These are phyloP conservation scores for Lasioglossum oenotherae DNA, from an alignment of 2,888 invertebrate species.

Conservation along the genomic window DNA sequence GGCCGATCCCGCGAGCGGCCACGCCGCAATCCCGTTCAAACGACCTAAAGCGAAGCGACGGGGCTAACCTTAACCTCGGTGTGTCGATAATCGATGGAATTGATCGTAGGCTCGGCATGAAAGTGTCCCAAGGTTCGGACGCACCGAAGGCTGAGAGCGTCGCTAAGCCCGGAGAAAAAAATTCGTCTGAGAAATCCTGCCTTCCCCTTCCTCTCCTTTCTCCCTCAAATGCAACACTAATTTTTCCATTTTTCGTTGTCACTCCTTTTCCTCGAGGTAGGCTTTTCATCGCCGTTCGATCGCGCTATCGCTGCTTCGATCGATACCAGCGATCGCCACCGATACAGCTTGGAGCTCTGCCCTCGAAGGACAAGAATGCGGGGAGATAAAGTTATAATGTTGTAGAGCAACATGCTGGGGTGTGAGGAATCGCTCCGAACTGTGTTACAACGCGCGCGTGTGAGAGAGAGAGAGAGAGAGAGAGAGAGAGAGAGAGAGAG, in stretches of 20 bases:
- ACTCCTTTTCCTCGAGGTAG: neutral
- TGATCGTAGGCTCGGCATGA: slow-evolving; percentile 65
- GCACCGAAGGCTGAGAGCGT: slow-evolving; percentile 70
- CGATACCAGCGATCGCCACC: neutral
- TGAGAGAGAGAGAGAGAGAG: no score
- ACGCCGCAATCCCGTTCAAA: slow-evolving; percentile 46
- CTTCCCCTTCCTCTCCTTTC: neutral
- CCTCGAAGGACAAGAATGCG: neutral
- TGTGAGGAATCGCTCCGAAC: neutral
- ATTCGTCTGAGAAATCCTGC: slow-evolving; percentile 22
- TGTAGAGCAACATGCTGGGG: neutral
- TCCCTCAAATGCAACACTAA: neutral
- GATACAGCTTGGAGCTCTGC: neutral
- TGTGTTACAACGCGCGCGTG: neutral
- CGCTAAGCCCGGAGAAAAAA: slow-evolving; percentile 47
- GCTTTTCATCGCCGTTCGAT: neutral
- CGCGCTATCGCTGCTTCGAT: neutral
- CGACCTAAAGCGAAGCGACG: slow-evolving; percentile 26
- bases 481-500: no score
- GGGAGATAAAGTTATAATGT: neutral
- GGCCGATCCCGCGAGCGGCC: slow-evolving; percentile 12
- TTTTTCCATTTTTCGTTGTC: neutral
- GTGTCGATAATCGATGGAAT: slow-evolving; percentile 71
- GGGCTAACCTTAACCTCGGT: slow-evolving; percentile 68
- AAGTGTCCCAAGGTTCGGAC: slow-evolving; percentile 71